Conservation (phyloP, 2,113 vertebrate species). For the Sclerurus mexicanus region DNA sequence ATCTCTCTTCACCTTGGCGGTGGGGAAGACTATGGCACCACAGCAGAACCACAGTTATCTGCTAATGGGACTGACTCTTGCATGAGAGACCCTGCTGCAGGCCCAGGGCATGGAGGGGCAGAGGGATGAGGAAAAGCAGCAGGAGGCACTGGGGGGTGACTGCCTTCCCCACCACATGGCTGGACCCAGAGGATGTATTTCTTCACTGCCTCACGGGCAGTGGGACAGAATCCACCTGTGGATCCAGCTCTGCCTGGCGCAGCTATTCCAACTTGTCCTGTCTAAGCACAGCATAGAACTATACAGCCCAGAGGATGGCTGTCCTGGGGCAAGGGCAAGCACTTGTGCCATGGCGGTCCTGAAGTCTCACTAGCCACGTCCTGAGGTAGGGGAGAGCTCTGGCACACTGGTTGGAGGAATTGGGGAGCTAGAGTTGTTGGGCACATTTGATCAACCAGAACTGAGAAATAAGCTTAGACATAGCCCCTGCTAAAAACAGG, state of each 20-base stretch:
- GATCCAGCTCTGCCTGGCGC: not conserved
- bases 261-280: not conserved
- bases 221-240: not conserved
- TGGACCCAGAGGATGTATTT: not conserved
- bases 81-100: fast-evolving
- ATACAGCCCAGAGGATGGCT: not conserved
- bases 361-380: not conserved
- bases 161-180: not conserved
- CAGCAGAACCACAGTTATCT: fast-evolving
- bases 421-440: not conserved
- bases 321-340: not conserved
- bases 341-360: fast-evolving
- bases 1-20: fast-evolving
- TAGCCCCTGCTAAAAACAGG: not conserved
- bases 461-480: not conserved
- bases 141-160: too few species aligned
- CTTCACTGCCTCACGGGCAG: fast-evolving
- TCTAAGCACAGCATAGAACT: not conserved
- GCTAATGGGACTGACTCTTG: not conserved
- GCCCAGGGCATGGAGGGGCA: fast-evolving
- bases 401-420: not conserved
- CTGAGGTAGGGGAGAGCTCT: not conserved
- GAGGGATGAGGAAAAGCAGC: not conserved
- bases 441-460: not conserved
- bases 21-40: not conserved